A percentile compares a stretch with the other conserved stretches of the same genome.
phyloP scores from a whole-genome alignment of 2,888 invertebrate species.

The Heliconius ethilla region DNA sequence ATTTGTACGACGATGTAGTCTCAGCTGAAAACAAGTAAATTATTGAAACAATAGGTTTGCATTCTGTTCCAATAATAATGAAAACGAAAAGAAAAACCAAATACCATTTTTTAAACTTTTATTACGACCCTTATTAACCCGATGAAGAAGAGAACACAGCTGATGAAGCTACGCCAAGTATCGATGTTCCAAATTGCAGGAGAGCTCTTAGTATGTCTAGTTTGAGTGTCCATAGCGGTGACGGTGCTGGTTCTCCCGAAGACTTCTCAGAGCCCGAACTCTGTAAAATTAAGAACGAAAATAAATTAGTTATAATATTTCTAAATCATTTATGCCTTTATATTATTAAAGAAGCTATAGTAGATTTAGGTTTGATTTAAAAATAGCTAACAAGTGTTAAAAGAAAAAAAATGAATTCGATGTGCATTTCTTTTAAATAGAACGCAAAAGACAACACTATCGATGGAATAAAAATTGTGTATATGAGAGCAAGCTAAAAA shows the following conservation, averaged over 20 bases:
- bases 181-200: constrained; percentile 63
- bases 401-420: too few species aligned
- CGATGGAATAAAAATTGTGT: not conserved
- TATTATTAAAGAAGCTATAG: not conserved
- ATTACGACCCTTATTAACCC: constrained; percentile 24
- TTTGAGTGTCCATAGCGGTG: constrained; percentile 66
- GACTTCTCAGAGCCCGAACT: not conserved
- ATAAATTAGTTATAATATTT: not conserved
- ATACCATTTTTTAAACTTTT: constrained; percentile 6
- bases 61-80: too few species aligned
- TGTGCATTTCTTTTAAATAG: not conserved
- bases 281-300: not conserved
- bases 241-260: constrained; percentile 42
- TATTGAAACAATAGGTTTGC: too few species aligned
- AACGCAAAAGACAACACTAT: not conserved
- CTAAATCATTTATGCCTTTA: not conserved
- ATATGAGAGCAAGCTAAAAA: not conserved
- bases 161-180: constrained; percentile 65
- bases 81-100: not conserved
- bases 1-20: too few species aligned
- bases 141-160: constrained; percentile 45
- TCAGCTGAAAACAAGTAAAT: too few species aligned
- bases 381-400: not conserved
- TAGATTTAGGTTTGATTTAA: not conserved
- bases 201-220: constrained; percentile 66